Conservation (phyloP, 1,140 invertebrate genomes). For the Eciton burchellii region DNA sequence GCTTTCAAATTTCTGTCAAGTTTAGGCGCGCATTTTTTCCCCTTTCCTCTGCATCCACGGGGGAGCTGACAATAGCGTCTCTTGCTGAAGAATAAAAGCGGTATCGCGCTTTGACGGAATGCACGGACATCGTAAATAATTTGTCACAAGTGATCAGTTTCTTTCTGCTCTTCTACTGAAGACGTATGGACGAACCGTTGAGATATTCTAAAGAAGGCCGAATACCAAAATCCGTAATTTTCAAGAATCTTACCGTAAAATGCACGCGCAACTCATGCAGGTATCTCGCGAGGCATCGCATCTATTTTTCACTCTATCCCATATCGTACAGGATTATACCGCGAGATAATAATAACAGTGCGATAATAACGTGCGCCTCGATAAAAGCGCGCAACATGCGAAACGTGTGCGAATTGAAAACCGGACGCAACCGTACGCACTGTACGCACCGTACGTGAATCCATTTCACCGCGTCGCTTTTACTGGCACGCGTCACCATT, state of each 20-base stretch:
- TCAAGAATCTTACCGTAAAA: background rate
- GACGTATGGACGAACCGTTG: background rate
- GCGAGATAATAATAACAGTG: conserved; percentile 6
- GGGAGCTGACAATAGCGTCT: background rate
- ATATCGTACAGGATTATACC: background rate
- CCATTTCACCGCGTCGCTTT: conserved; percentile 19
- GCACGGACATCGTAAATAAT: conserved; percentile 23
- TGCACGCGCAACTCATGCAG: background rate
- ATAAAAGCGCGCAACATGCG: conserved; percentile 16
- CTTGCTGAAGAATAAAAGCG: background rate
- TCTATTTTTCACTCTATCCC: background rate
- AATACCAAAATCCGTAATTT: background rate
- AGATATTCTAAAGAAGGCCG: background rate
- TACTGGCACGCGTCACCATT: conserved; percentile 4
- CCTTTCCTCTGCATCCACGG: background rate
- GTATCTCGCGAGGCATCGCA: background rate
- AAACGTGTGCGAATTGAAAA: background rate
- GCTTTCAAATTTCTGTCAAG: conserved; percentile 12
- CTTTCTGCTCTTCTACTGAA: too few species aligned
- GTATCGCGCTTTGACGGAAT: background rate
- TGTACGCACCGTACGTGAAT: conserved; percentile 6
- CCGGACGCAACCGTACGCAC: background rate
- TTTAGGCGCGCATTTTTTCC: background rate
- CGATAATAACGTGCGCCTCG: conserved; percentile 11
- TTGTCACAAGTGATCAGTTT: background rate